These are phyloP conservation scores for Gerosis bhagava DNA, from an alignment of 2,888 invertebrate genomes.

Conservation along the genomic window DNA sequence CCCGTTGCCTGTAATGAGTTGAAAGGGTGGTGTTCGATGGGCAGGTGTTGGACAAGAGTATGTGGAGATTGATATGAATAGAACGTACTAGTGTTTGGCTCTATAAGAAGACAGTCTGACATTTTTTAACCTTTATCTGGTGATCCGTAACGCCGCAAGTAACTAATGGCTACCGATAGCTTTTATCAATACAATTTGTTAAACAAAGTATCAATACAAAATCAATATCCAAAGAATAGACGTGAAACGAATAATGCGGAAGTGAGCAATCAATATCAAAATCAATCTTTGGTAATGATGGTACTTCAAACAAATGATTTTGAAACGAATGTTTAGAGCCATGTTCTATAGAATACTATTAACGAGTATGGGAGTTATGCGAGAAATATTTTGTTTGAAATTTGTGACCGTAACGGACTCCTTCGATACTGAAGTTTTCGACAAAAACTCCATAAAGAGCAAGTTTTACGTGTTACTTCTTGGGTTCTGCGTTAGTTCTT, in stretches of 20 bases:
- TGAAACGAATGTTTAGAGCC: slow-evolving; percentile 60
- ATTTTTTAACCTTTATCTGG: slow-evolving; percentile 21
- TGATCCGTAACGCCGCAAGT: slow-evolving; percentile 7
- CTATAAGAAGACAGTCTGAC: slow-evolving; percentile 14
- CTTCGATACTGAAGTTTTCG: too few relatives aligned
- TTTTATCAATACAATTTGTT: slow-evolving; percentile 39
- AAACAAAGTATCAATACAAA: slow-evolving; percentile 46
- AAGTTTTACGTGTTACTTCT: too few relatives aligned
- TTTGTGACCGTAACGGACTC: too few relatives aligned
- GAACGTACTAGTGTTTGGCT: too few relatives aligned
- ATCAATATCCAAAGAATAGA: slow-evolving; percentile 40
- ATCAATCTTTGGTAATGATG: slow-evolving; percentile 66
- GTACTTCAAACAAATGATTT: slow-evolving; percentile 65
- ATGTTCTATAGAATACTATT: slow-evolving; percentile 8
- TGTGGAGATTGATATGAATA: too few relatives aligned
- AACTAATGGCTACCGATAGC: slow-evolving; percentile 26
- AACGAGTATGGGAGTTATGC: slow-evolving; percentile 2
- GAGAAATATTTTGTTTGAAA: too few relatives aligned
- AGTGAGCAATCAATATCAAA: slow-evolving; percentile 73
- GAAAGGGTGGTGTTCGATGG: too few relatives aligned
- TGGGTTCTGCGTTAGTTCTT: too few relatives aligned
- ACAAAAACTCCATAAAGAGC: too few relatives aligned
- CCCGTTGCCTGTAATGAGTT: too few relatives aligned
- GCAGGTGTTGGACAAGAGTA: too few relatives aligned
- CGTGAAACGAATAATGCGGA: slow-evolving; percentile 62